Evolutionary conservation across 1,140 invertebrate species (phyloP).

Genomic region (Mesaphorura yosii): DNA sequence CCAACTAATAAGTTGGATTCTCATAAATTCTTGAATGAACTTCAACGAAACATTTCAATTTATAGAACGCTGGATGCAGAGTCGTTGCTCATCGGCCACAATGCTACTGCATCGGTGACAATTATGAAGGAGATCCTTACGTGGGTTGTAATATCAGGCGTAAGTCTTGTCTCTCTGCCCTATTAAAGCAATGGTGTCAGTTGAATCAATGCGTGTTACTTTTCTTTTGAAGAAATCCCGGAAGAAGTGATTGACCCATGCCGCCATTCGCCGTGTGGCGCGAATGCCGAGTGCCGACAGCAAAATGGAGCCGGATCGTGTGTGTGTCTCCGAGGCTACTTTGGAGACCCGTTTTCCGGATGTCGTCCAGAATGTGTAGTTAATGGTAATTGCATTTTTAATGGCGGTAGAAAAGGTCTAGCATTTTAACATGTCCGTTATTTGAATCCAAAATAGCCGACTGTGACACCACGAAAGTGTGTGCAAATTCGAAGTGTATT

Average conservation of each 20-base stretch:
- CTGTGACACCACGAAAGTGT: slow-evolving; percentile 65
- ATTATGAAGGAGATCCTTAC: slow-evolving; percentile 62
- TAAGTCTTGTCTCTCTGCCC: no score
- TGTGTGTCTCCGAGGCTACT: slow-evolving; percentile 40
- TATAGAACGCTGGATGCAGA: slow-evolving; percentile 47
- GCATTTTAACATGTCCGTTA: not conserved
- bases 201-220: no score
- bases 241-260: slow-evolving; percentile 15
- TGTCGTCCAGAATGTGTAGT: slow-evolving; percentile 44
- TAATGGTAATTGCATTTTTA: slow-evolving; percentile 33
- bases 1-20: no score
- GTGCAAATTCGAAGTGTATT: slow-evolving; percentile 64
- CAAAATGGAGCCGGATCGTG: slow-evolving; percentile 58
- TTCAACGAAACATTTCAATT: no score
- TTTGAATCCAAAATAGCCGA: slow-evolving; percentile 37
- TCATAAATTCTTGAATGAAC: no score
- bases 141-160: slow-evolving; percentile 48
- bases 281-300: slow-evolving; percentile 63
- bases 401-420: not conserved
- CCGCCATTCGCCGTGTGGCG: slow-evolving; percentile 56
- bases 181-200: no score
- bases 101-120: slow-evolving; percentile 48
- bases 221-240: not conserved
- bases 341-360: slow-evolving; percentile 48
- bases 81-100: slow-evolving; percentile 60